Evolutionary conservation across 1,140 invertebrate species (phyloP), one percentile per base, ranked within the genome.

Genomic region (Ruditapes philippinarum): DNA sequence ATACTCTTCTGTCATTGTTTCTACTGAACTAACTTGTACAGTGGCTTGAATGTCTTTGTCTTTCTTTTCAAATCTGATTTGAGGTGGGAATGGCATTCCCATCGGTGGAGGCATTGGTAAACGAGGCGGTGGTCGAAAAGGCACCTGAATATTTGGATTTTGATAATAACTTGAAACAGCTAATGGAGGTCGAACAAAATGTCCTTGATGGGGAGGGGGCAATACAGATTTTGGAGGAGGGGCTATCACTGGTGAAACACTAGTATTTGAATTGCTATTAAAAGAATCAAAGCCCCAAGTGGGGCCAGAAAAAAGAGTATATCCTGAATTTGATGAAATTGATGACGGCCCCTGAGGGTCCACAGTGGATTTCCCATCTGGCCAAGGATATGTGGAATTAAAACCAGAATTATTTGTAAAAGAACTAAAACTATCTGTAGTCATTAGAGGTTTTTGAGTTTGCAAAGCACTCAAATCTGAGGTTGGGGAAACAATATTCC

Each of bases 1-100:
- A 81, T 91, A 92, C 22, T 74, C 80, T n/a, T 92, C 91, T 45
- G 91, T 92, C 54, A 90, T 91, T 4, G 81, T 57, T 31, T 45
- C 85, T n/a, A 38, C 25, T 31, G 38, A 40, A 36, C 42, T 65
- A n/a, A 83, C 76, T 45, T 86, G 78, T 22, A 89, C 68, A 74
- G 14, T 33, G 31, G 25, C 54, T 49, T 90, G 87, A 42, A 70
- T 80, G 22, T 81, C 78, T 65, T 83, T 57, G 40, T 92, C 89
- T 31, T 25, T 76, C 25, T 40, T 86, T n/a, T 86, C 82, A 31
- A 33, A 1, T 51, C 33, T 54, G 57, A 14, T 19, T 42, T 38
- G 79, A 0, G 33, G 79, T 12, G 33, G 79, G n/a, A 81, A 62
- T n/a, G 79, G 38, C 54, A 65, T 62, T 19, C 36, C 60, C 45